Evolutionary conservation across 2,797 vertebrate species (phyloP).

Genomic region (Rallus crepitans): DNA sequence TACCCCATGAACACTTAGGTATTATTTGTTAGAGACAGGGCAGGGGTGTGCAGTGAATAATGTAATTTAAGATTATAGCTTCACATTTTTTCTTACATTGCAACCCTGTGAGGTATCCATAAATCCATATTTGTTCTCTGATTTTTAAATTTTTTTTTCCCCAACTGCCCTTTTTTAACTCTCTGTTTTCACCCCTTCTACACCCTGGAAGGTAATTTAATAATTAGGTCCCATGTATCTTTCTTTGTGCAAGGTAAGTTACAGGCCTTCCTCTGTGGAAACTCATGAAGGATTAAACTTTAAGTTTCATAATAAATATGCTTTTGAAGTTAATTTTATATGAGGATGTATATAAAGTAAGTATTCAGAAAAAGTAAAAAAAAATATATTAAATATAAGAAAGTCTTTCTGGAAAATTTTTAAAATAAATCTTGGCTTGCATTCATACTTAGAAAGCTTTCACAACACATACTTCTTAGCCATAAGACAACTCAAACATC

Average conservation of each 20-base stretch:
- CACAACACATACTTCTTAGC: background rate
- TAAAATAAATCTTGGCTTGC: background rate
- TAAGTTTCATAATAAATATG: background rate
- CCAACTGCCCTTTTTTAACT: background rate
- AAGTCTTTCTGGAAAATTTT: background rate
- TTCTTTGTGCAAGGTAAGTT: background rate
- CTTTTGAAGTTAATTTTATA: background rate
- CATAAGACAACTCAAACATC: background rate
- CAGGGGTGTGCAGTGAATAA: background rate
- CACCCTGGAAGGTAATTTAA: background rate
- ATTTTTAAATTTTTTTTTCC: background rate
- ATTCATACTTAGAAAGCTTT: background rate
- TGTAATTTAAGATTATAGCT: background rate
- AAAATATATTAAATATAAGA: background rate
- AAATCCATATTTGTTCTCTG: background rate
- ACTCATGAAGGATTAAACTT: background rate
- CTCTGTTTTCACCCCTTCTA: background rate
- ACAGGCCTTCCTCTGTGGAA: background rate
- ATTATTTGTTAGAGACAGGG: background rate
- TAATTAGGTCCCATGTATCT: background rate
- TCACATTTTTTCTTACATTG: background rate
- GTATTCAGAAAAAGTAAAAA: background rate
- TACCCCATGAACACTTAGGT: background rate
- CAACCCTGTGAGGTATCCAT: background rate
- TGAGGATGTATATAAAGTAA: background rate